A percentile compares a stretch with the other conserved stretches of the same genome.
phyloP scores from a whole-genome alignment of 2,797 vertebrate genomes.

The Clarias pachynema region DNA sequence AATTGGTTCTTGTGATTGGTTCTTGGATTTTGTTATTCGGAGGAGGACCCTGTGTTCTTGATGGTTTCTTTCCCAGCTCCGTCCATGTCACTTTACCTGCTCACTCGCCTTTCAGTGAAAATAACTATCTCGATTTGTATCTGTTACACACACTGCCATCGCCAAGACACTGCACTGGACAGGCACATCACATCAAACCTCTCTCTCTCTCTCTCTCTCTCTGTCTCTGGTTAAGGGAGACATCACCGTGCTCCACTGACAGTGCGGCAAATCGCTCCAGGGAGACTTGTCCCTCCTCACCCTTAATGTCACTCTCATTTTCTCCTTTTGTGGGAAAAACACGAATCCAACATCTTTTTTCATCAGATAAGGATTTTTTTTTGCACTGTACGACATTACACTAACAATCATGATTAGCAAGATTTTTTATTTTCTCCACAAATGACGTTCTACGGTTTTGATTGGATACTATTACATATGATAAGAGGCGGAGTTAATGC shows the following conservation, averaged over 20 bases:
- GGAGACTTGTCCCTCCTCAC: constrained; percentile 67
- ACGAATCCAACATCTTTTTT: not conserved
- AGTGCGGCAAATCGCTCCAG: constrained; percentile 1
- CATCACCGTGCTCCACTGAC: not conserved
- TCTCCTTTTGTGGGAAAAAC: constrained; percentile 42
- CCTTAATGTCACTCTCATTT: constrained; percentile 79
- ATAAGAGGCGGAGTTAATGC: not conserved
- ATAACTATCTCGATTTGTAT: constrained; percentile 11
- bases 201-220: not conserved
- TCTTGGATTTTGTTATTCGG: not conserved
- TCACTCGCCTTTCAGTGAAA: not conserved
- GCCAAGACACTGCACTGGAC: not conserved
- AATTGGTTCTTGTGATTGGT: not conserved
- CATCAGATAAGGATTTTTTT: constrained; percentile 1
- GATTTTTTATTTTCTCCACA: not conserved
- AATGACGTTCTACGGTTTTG: not conserved
- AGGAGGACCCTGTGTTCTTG: not conserved
- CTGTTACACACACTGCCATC: not conserved
- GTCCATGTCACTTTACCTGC: not conserved
- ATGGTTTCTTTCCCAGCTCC: not conserved
- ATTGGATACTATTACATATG: not conserved
- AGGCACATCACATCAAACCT: not conserved
- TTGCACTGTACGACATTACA: not conserved
- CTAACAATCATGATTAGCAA: not conserved
- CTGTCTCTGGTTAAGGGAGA: constrained; percentile 4